Evolutionary conservation across 1,140 invertebrate genomes (phyloP), one percentile per base, ranked within the genome.

Genomic region (Steinernema feltiae): DNA sequence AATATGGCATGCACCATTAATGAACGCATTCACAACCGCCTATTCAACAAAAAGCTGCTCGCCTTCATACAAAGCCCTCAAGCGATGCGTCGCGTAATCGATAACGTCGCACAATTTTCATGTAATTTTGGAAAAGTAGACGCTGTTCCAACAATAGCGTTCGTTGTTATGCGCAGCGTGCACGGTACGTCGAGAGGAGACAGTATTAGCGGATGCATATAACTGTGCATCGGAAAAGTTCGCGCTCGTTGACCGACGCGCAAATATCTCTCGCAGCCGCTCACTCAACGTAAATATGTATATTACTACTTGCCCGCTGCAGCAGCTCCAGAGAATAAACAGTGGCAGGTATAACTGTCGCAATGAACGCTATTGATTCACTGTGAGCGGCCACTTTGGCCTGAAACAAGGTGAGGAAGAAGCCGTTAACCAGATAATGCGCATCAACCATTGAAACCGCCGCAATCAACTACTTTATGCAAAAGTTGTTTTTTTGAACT

Each of bases 41-140:
- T 63, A 63, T 63, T 63, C 53, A 63, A 63, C 53, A 63, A 63
- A 63, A 63, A 63, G 53, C 53, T 63, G 53, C 53, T 63, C 53
- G 53, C 12, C 53, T 27, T 63, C 53, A 17, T 63, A 63, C 53
- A 63, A 63, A 15, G 53, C 53, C 53, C 53, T 41, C 35, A 27
- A 63, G 53, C 53, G 15, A 63, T 63, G 53, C 53, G 15, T 63
- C 3, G 12, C 53, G 24, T 21, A 27, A 63, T 63, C 53, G 24
- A 63, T 63, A 63, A 63, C 24, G 53, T 63, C 53, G 53, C 53
- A 21, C 53, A 63, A 63, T 63, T 63, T 27, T 15, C 24, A 27
- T 63, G 12, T 27, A 63, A 3, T 17, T 63, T 27, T 63, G 24
- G 24, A 63, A 27, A n/a, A n/a, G 7, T 12, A 7, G n/a, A 46